Base-by-base conservation (phyloP, 2,797 vertebrate species). In the Morelia viridis region DNA sequence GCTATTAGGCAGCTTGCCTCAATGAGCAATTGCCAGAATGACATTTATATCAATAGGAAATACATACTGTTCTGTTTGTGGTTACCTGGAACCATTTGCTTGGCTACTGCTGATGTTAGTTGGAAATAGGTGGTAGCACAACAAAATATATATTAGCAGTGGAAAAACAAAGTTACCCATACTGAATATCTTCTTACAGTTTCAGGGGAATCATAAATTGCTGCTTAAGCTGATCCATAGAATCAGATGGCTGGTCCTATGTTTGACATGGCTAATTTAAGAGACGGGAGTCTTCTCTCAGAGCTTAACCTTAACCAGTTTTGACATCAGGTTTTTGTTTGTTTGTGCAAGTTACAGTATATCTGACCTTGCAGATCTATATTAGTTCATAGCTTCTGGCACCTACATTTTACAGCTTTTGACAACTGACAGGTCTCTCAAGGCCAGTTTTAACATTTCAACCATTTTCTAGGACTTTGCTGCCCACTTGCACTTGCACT, bases 261-360 rank as follows among this genome's bases (percentile, higher is more conserved):
- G 41, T n/a, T 64, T 60, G 1, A 86, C 87, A n/a, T 83, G 31
- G 50, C 46, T 65, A 57, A 35, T 17, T 87, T 17, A 76, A 93
- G 85, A 3, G 3, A 88, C 64, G 92, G 13, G 26, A 0, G 90
- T 88, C 22, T 89, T 76, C 86, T 87, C 50, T 93, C 61, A 87
- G 80, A 89, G 31, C 61, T 85, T 35, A 92, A 91, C 80, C 64
- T 76, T 31, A 92, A 89, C 68, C 85, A 3, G 8, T 94, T 9
- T 86, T 88, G 89, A 53, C 26, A 28, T 91, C 83, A 88, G 19
- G 85, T 62, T 58, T 7, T 35, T 62, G 28, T 76, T 35, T 46
- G 60, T 26, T 46, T 35, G 26, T 50, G 56, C 31, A 17, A 90
- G 46, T 26, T 62, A 53, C 2, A 15, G 22, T 1, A 5, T 87